Evolutionary conservation across 2,888 invertebrate species (phyloP).

Genomic region (Drosophila bunnanda): DNA sequence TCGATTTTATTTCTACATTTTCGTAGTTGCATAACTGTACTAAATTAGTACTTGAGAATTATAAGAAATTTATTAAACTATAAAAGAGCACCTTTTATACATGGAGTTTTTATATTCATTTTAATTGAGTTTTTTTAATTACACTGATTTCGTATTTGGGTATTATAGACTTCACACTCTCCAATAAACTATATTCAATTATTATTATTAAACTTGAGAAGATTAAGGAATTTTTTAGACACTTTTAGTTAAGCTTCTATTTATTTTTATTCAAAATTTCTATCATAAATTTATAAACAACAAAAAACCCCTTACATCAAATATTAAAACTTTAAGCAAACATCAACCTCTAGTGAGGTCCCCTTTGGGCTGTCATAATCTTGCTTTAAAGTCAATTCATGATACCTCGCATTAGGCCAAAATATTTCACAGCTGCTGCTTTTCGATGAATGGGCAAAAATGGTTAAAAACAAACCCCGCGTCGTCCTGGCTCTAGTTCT

Average conservation of each 20-base stretch:
- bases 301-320: background rate
- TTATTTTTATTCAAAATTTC: background rate
- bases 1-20: too few species aligned
- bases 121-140: too few species aligned
- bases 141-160: background rate
- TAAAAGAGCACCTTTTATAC: too few species aligned
- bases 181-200: too few species aligned
- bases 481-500: slow-evolving; percentile 42
- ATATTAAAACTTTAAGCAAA: background rate
- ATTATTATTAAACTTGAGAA: too few species aligned
- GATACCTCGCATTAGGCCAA: slow-evolving; percentile 21
- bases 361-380: slow-evolving; percentile 24
- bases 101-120: too few species aligned
- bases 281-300: background rate
- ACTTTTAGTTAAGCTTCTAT: too few species aligned
- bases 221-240: too few species aligned
- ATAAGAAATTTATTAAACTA: too few species aligned
- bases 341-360: too few species aligned
- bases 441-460: slow-evolving; percentile 62
- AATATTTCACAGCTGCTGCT: slow-evolving; percentile 71
- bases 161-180: background rate
- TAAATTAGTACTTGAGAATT: too few species aligned
- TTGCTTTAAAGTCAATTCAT: slow-evolving; percentile 19
- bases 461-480: slow-evolving; percentile 3
- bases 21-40: too few species aligned